Evolutionary conservation across 2,888 invertebrate genomes (phyloP).

Genomic region (Andrena bicolor): DNA sequence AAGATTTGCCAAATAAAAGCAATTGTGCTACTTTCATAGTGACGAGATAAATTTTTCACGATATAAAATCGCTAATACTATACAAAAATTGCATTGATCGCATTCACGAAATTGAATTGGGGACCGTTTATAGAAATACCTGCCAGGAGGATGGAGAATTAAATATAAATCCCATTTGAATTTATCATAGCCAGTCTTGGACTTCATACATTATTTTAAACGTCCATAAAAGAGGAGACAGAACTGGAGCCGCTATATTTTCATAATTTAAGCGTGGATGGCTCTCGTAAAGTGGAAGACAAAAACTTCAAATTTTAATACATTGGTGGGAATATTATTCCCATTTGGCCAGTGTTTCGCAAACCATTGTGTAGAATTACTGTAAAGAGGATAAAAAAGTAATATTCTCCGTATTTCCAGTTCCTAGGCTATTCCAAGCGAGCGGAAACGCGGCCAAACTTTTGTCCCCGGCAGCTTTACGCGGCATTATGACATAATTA

Average conservation of each 20-base stretch:
- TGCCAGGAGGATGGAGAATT: neutral
- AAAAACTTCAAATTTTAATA: neutral
- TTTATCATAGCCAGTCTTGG: neutral
- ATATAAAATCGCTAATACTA: too few species aligned
- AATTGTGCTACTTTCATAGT: too few species aligned
- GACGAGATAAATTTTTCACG: too few species aligned
- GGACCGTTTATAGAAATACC: neutral
- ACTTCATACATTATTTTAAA: neutral
- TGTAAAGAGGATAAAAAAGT: neutral
- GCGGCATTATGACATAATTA: slow-evolving; percentile 1
- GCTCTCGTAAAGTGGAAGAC: neutral
- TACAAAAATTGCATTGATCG: too few species aligned
- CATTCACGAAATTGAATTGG: too few species aligned
- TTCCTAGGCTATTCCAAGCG: neutral
- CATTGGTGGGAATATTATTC: neutral
- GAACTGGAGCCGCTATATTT: neutral
- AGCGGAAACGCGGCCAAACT: neutral
- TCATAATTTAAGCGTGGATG: neutral
- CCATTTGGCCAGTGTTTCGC: slow-evolving; percentile 1
- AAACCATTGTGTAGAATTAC: neutral
- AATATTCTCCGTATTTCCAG: neutral
- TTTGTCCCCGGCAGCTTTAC: neutral
- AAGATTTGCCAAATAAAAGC: too few species aligned
- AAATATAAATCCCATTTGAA: neutral
- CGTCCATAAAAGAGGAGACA: neutral